Percentiles rank a stretch among this genome's conserved stretches.
Conservation (phyloP, 2,797 vertebrate species). For the Trematomus bernacchii region DNA sequence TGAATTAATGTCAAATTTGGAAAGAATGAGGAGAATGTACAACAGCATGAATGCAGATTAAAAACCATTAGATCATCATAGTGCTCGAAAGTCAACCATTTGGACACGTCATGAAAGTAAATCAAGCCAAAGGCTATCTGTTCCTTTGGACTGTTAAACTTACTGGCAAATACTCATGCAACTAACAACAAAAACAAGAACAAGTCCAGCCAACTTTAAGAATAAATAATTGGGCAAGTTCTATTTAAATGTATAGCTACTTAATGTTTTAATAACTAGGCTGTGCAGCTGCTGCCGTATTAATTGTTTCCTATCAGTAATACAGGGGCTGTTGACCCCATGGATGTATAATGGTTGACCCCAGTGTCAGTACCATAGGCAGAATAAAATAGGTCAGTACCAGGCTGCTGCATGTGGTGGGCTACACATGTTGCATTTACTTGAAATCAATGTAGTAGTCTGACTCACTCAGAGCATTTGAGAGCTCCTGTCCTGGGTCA, state of each 20-base stretch:
- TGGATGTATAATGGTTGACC: neutral
- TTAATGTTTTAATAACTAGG: neutral
- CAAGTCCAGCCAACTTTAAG: neutral
- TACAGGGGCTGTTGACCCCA: neutral
- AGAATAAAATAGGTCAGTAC: too few species aligned
- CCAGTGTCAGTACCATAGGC: neutral
- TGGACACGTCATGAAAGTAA: neutral
- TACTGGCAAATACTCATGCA: neutral
- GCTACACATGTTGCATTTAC: neutral
- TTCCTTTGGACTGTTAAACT: neutral
- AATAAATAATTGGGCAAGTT: constrained; percentile 4
- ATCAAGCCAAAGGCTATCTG: neutral
- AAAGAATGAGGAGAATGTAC: constrained; percentile 1
- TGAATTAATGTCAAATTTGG: constrained; percentile 14
- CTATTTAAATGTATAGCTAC: neutral
- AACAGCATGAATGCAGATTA: constrained; percentile 12
- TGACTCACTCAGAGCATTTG: neutral
- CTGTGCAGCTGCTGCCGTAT: neutral
- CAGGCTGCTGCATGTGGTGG: constrained; percentile 5
- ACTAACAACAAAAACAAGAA: neutral
- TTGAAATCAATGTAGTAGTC: constrained; percentile 10
- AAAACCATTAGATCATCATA: constrained; percentile 15
- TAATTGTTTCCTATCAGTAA: neutral
- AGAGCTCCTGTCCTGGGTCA: neutral
- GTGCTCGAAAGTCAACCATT: neutral